Evolutionary conservation across 2,797 vertebrate species (phyloP), one percentile per base, ranked within the genome.

Genomic region (Halcyon smyrnensis): DNA sequence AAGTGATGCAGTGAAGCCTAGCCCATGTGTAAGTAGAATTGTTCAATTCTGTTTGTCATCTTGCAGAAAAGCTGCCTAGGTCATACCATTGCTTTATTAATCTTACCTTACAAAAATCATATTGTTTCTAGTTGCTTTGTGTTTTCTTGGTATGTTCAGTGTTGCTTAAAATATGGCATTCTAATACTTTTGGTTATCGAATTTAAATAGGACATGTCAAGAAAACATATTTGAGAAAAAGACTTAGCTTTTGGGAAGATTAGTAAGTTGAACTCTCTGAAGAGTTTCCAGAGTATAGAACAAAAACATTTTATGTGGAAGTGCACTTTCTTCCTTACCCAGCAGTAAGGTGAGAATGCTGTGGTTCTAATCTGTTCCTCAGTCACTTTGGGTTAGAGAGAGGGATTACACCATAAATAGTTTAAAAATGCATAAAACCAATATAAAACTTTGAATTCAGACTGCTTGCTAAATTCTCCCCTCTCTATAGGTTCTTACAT

Each of bases 1-100:
- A 79, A 99, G 99, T 89, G 98, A 99, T 37, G 98, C 99, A 36
- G 99, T 99, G 90, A 99, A 99, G 96, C 99, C 99, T 10, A 99
- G 98, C 81, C 99, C 99, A 27, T 99, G 99, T 97, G 99, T 99
- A 98, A 99, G 99, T 98, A 98, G 53, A 84, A 20, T 79, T 95
- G 79, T 80, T 94, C 93, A 80, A 50, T 93, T 78, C 13, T 91
- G 28, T 95, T 94, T 90, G 25, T 86, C 53, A 20, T 54, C 75
- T 79, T 54, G 56, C 25, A 62, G 63, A 54, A 84, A 86, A 86
- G 9, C 64, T 71, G 9, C 27, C 68, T 92, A 15, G 21, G 84
- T 92, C 18, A 19, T 93, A 15, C 36, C 11, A 50, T 68, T 36
- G 24, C 92, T 93, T 94, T 81, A 48, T 94, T 91, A 83, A 65